Evolutionary conservation across 2,888 invertebrate genomes (phyloP), one percentile per base, ranked within the genome.

Genomic region (Apotomis capreana): DNA sequence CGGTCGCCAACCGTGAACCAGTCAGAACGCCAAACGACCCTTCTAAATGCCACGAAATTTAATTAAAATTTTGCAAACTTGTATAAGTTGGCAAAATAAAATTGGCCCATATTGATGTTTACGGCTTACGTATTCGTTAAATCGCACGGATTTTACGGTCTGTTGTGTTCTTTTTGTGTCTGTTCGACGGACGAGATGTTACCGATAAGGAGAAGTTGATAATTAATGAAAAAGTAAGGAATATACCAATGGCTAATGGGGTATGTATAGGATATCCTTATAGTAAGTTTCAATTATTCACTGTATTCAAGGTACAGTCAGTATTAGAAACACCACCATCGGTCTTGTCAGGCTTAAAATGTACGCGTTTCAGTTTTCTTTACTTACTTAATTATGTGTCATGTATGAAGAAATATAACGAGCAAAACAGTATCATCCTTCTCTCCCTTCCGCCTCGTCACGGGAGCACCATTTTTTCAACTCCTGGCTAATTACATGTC

Each of bases 31-130:
- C 81, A 84, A 85, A 82, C 85, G 83, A 87, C 86, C 87, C 87
- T 89, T 88, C 84, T 80, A 83, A 84, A 85, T 84, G 79, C 82
- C 81, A 84, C 78, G 81, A 88, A 88, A 89, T 87, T 88, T 90
- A 89, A 90, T 90, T 89, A 88, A 88, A 88, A 84, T 81, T 84
- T 85, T 86, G 79, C 81, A 81, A 85, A 84, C 80, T 84, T 83
- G 78, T 84, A 81, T 83, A 80, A 78, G 77, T 40, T 2, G 26
- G 77, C 78, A n/a, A 76, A 78, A 79, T 80, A 80, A 78, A 79
- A 77, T 77, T 78, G 77, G 78, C 79, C 77, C 80, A 79, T 77
- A 72, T 75, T 77, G 76, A 76, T 61, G 57, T 68, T 69, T 57
- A 69, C 36, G 69, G 61, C 58, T 59, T 26, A 13, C 36, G 0